phyloP scores from a whole-genome alignment of 2,888 invertebrate species.

The Tuberolachnus salignus region DNA sequence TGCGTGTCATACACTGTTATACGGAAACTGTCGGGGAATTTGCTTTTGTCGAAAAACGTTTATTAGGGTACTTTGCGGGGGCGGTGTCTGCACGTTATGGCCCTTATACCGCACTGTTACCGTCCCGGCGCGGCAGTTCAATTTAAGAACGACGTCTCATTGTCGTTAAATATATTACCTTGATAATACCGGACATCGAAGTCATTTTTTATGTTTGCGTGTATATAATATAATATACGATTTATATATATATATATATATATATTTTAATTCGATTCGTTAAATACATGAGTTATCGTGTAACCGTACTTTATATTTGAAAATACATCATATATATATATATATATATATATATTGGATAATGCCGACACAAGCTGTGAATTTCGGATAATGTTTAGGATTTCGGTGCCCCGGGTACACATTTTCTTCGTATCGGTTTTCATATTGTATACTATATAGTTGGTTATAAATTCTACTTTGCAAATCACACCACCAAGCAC shows the following conservation, averaged over 20 bases:
- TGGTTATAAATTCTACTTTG: too few species aligned
- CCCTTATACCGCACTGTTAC: background rate
- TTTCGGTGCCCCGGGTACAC: too few species aligned
- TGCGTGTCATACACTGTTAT: slow-evolving; percentile 35
- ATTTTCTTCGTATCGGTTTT: too few species aligned
- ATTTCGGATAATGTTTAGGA: too few species aligned
- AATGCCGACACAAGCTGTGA: too few species aligned
- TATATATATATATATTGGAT: too few species aligned
- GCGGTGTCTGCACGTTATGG: slow-evolving; percentile 35
- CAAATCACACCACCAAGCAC: too few species aligned
- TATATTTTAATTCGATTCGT: background rate
- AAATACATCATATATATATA: too few species aligned
- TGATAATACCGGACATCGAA: background rate
- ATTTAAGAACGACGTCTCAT: slow-evolving; percentile 10
- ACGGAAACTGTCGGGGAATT: slow-evolving; percentile 5
- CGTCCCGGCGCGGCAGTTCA: background rate
- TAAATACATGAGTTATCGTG: too few species aligned
- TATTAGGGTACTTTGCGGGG: slow-evolving; percentile 13
- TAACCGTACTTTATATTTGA: too few species aligned
- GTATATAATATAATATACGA: background rate
- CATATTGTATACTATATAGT: too few species aligned
- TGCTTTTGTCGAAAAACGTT: slow-evolving; percentile 34
- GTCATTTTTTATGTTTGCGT: background rate
- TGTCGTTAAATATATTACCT: background rate
- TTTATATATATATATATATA: background rate